Evolutionary conservation across 2,797 vertebrate species (phyloP), one percentile per base, ranked within the genome.

Genomic region (Perodicticus potto): DNA sequence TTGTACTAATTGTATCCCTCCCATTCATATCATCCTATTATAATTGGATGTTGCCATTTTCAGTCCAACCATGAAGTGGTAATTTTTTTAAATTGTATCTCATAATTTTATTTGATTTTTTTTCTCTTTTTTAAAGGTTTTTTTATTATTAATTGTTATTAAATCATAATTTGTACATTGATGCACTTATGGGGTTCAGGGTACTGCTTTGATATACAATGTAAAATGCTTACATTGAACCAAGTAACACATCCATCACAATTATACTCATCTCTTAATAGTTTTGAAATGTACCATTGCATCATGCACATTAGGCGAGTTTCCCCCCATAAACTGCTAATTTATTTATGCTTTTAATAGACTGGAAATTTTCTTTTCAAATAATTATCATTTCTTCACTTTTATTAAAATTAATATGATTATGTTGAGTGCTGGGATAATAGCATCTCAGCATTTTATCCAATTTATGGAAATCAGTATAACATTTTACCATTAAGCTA

Each of bases 261-360:
- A 49, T 49, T 49, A 49, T 14, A 49, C 13, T 49, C 49, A 49
- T 49, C 14, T 49, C 49, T 49, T 49, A 49, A 49, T 49, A 49
- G 49, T 49, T 49, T 49, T 49, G 49, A 49, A 49, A 49, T 49
- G 13, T 49, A 49, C 49, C 14, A 49, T 49, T 49, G 49, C 13
- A 49, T 49, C 49, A 49, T 49, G 49, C 13, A 49, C 49, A 49
- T 49, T 49, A 49, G 13, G 13, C 14, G 49, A 14, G 49, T 13
- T 49, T 43, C 49, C 49, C 11, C 49, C 27, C 34, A 67, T 40
- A 77, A 77, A 1, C 61, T 63, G 53, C 12, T 80, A 80, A 57
- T 80, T n/a, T 57, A 16, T 80, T 80, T 17, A 80, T 80, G 57
- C 59, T 76, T 88, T 88, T 89, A 65, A 65, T 89, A 65, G 43